These are phyloP conservation scores for Psophia crepitans DNA, from an alignment of 2,113 vertebrate species.

Conservation along the genomic window DNA sequence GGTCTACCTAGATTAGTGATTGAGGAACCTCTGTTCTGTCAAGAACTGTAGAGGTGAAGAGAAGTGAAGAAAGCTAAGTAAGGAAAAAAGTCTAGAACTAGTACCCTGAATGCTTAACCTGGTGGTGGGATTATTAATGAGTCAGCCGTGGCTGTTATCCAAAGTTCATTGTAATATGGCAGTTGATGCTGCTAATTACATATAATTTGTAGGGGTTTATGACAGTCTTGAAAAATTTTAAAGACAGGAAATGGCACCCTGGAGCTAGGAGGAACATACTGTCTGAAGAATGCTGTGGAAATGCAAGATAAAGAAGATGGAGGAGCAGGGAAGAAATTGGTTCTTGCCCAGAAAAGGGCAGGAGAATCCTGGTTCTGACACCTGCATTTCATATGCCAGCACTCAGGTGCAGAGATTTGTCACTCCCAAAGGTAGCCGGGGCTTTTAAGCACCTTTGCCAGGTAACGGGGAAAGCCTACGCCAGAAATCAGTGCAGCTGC, in stretches of 20 bases:
- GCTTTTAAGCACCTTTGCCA: background rate
- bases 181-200: background rate
- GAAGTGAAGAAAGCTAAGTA: background rate
- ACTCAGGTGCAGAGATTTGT: background rate
- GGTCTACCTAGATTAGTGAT: background rate
- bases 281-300: background rate
- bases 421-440: background rate
- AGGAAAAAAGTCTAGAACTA: background rate
- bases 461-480: background rate
- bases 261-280: background rate
- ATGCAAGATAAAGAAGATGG: background rate
- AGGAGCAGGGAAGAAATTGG: background rate
- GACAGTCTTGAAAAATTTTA: background rate
- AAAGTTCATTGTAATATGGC: background rate
- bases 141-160: background rate
- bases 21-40: background rate
- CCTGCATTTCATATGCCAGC: fast-evolving
- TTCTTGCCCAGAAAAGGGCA: background rate
- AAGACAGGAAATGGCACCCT: background rate
- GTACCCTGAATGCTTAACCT: background rate
- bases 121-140: background rate
- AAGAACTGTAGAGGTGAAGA: background rate
- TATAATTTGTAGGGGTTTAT: background rate
- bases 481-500: background rate
- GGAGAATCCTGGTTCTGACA: background rate